phyloP scores from a whole-genome alignment of 2,113 vertebrate species.

The Plecotus auritus region DNA sequence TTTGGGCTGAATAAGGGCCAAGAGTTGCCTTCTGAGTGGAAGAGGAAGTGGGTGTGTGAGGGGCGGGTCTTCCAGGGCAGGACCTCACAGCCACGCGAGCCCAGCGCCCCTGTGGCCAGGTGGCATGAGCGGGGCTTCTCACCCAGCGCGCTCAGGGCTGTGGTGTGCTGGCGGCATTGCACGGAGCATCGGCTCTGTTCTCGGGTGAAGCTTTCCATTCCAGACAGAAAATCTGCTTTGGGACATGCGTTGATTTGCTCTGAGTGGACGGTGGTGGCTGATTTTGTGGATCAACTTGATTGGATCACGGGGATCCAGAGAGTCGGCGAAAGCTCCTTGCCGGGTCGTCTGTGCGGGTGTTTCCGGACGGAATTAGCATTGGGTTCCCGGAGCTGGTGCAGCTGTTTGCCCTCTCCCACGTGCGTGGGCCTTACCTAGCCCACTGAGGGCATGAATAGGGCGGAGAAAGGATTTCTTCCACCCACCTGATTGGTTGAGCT shows the following conservation, averaged over 20 bases:
- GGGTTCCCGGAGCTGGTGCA: not conserved
- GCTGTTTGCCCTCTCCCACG: no score
- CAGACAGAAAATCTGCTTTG: not conserved
- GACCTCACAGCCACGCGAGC: not conserved
- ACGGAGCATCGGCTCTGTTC: not conserved
- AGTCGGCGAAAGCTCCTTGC: no score
- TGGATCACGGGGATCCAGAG: not conserved
- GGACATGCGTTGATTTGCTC: not conserved
- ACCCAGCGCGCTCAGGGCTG: accelerated
- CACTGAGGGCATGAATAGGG: no score
- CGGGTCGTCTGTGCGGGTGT: not conserved
- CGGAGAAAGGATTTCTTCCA: not conserved
- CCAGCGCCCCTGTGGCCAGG: not conserved
- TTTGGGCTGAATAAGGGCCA: not conserved
- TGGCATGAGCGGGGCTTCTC: not conserved
- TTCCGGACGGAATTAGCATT: not conserved
- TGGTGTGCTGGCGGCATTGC: accelerated
- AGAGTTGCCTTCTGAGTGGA: not conserved
- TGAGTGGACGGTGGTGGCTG: not conserved
- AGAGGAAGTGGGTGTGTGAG: not conserved
- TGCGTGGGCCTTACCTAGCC: not conserved
- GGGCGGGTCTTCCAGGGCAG: accelerated
- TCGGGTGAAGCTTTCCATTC: not conserved
- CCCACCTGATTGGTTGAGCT: not conserved
- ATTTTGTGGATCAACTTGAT: not conserved